phyloP scores from a whole-genome alignment of 2,888 invertebrate genomes.

The Neoitamus cyanurus region DNA sequence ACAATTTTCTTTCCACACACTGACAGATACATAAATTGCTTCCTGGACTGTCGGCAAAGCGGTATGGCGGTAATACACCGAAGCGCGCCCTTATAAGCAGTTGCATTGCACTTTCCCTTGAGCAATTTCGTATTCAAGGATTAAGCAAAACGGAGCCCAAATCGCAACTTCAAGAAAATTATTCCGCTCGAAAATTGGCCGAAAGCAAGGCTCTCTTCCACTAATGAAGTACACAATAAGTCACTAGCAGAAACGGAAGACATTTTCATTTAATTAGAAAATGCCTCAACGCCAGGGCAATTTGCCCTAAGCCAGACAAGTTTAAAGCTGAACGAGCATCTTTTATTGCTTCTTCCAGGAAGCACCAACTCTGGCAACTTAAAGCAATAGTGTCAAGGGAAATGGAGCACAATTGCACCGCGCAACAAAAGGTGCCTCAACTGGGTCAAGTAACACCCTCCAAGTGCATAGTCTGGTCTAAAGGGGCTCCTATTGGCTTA shows the following conservation, averaged over 20 bases:
- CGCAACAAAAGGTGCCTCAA: slow-evolving; percentile 29
- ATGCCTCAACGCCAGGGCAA: neutral
- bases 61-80: neutral
- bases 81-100: neutral
- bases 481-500: slow-evolving; percentile 32
- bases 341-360: neutral
- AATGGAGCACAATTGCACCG: slow-evolving; percentile 2
- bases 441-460: slow-evolving; percentile 34
- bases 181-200: neutral
- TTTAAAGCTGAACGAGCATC: neutral
- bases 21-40: neutral
- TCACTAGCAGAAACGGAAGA: neutral
- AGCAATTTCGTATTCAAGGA: neutral
- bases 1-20: neutral
- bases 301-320: neutral
- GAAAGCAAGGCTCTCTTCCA: neutral
- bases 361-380: neutral
- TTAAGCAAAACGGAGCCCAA: neutral
- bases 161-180: neutral
- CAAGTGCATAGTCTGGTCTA: slow-evolving; percentile 29
- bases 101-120: neutral
- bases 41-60: neutral
- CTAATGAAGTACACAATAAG: neutral
- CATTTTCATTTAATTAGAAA: neutral
- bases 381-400: slow-evolving; percentile 32